Conservation (phyloP, 2,797 vertebrate genomes). For the Tenualosa thibaudeaui region DNA sequence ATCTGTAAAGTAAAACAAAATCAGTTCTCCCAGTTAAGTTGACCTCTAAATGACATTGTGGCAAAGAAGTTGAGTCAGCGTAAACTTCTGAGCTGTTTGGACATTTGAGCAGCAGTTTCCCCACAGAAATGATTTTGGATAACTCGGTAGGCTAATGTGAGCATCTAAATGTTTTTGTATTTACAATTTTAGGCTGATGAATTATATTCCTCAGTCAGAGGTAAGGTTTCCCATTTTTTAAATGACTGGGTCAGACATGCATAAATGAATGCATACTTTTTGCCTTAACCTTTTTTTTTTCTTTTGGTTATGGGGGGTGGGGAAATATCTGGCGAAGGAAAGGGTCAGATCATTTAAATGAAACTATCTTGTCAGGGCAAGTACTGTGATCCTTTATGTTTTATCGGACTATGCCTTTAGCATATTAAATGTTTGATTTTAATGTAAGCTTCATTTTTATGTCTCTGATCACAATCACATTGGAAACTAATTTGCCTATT, state of each 20-base stretch:
- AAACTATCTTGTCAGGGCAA: slow-evolving; percentile 17
- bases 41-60: too few species aligned
- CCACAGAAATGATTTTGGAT: background rate
- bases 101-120: background rate
- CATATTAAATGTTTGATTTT: slow-evolving; percentile 22
- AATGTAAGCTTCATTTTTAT: slow-evolving; percentile 18
- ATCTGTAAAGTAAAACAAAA: background rate
- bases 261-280: slow-evolving; percentile 15
- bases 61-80: background rate
- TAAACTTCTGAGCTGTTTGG: background rate
- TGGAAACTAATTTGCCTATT: slow-evolving; percentile 3
- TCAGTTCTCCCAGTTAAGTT: background rate
- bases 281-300: slow-evolving; percentile 3
- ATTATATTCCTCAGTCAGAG: background rate
- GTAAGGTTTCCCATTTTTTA: background rate
- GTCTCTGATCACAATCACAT: background rate
- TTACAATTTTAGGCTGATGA: background rate
- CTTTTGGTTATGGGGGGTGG: background rate
- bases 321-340: background rate
- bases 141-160: background rate
- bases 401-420: slow-evolving; percentile 14
- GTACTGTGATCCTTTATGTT: slow-evolving; percentile 22
- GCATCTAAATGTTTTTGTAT: slow-evolving; percentile 16
- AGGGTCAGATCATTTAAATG: background rate
- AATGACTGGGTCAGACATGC: slow-evolving; percentile 5